Conservation (phyloP, 2,888 invertebrate species). For the Camponotus fellah region DNA sequence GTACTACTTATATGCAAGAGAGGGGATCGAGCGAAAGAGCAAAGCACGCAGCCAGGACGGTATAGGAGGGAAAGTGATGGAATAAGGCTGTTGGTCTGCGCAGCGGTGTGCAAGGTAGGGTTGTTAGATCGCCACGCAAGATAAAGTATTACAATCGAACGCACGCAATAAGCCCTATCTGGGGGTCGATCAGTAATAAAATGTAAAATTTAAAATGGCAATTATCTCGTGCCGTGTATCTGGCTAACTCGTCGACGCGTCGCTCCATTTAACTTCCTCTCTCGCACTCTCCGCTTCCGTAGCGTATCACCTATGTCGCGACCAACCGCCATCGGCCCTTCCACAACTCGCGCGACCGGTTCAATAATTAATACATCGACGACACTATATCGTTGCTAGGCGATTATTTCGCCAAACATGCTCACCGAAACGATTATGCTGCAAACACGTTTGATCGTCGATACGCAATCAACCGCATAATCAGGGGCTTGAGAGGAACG, state of each 20-base stretch:
- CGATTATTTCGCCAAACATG: constrained; percentile 80
- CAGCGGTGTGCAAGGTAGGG: constrained; percentile 43
- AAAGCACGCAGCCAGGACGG: constrained; percentile 64
- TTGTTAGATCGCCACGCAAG: constrained; percentile 49
- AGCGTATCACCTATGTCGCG: constrained; percentile 47
- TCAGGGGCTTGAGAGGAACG: not conserved
- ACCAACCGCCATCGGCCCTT: constrained; percentile 54
- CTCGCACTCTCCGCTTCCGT: constrained; percentile 40
- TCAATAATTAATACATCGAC: constrained; percentile 83
- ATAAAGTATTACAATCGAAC: constrained; percentile 79
- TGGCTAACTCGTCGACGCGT: constrained; percentile 69
- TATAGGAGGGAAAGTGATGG: not conserved
- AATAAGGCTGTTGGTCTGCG: constrained; percentile 18
- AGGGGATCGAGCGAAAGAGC: constrained; percentile 72
- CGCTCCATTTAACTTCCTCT: constrained; percentile 65
- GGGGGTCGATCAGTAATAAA: constrained; percentile 78
- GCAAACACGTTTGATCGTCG: not conserved
- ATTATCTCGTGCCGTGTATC: constrained; percentile 80
- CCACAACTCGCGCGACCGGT: constrained; percentile 67
- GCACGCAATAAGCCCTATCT: constrained; percentile 80
- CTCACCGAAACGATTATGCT: constrained; percentile 26
- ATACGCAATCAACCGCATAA: not conserved
- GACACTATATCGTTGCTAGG: constrained; percentile 80
- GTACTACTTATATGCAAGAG: constrained; percentile 67
- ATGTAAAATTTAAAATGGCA: constrained; percentile 78